Conservation (phyloP, 2,113 vertebrate genomes). For the Zosterops pallidus region DNA sequence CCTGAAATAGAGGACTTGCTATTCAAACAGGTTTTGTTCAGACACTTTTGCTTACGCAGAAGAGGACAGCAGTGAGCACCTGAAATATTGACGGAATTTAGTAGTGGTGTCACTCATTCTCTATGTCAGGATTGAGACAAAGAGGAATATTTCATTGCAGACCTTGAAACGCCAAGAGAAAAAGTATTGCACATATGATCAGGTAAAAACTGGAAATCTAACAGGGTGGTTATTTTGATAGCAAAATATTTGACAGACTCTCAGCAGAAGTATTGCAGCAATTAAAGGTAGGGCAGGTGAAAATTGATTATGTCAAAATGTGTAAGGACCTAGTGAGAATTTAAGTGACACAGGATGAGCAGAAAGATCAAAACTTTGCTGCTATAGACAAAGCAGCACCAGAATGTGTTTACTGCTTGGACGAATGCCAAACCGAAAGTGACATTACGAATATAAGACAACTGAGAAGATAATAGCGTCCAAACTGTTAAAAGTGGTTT, state of each 20-base stretch:
- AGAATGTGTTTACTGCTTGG: background rate
- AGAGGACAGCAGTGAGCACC: background rate
- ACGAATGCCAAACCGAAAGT: background rate
- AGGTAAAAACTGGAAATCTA: background rate
- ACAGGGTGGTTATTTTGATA: background rate
- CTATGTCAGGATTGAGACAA: background rate
- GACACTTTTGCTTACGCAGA: background rate
- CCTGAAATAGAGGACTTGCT: background rate
- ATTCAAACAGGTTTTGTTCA: background rate
- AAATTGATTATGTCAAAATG: background rate
- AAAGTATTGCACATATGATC: background rate
- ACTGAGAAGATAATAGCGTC: background rate
- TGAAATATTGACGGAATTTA: background rate
- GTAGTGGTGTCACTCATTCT: background rate
- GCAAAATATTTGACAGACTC: background rate
- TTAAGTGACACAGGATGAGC: background rate
- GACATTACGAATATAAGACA: background rate
- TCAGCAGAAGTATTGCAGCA: background rate
- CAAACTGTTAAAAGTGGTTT: background rate
- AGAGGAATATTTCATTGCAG: background rate
- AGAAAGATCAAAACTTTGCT: background rate
- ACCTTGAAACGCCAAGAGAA: background rate
- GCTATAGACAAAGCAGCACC: background rate
- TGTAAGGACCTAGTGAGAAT: background rate
- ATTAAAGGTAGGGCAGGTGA: background rate